These are phyloP conservation scores for Sciurus niger DNA, from an alignment of 2,113 vertebrate genomes.

Conservation along the genomic window DNA sequence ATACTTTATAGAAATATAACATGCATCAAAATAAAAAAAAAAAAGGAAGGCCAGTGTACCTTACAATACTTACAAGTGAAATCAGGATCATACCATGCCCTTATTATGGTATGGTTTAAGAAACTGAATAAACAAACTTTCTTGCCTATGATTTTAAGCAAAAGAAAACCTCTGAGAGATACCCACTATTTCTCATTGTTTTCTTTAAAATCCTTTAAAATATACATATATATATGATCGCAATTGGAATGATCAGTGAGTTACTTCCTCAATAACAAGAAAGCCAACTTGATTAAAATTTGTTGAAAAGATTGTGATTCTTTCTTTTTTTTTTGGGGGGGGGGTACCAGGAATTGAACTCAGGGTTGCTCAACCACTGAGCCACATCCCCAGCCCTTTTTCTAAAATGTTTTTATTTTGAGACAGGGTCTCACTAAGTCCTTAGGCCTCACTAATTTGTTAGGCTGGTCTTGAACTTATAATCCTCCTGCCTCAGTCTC, in stretches of 20 bases:
- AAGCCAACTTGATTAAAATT: background rate
- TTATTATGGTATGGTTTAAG: background rate
- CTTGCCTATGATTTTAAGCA: constrained; percentile 32
- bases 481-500: too few relatives aligned
- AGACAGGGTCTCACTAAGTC: too few relatives aligned
- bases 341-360: too few relatives aligned
- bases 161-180: background rate
- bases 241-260: background rate
- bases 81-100: background rate
- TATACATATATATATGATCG: background rate
- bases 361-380: too few relatives aligned
- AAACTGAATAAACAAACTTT: background rate
- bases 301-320: background rate
- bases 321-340: background rate
- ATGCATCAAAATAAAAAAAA: background rate
- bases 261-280: background rate
- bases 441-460: too few relatives aligned
- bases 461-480: too few relatives aligned
- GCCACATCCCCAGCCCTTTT: too few relatives aligned
- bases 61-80: background rate
- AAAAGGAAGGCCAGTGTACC: background rate
- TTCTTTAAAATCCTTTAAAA: constrained; percentile 27
- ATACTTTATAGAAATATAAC: background rate
- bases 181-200: background rate
- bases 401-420: too few relatives aligned